Conservation (phyloP, 64 coral and sea anemone species). For the Montipora efflorescens region DNA sequence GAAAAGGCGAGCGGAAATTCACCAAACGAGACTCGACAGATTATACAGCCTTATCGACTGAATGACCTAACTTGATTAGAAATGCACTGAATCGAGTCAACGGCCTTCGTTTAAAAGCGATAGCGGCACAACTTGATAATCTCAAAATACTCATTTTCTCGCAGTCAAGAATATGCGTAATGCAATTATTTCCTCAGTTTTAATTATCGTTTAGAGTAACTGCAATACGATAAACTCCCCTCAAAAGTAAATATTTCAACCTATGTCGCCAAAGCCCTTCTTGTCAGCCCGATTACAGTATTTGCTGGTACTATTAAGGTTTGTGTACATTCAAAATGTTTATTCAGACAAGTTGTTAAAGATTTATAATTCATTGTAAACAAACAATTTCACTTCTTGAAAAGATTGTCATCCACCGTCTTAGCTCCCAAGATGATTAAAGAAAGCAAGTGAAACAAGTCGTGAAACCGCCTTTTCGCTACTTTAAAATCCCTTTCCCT, state of each 20-base stretch:
- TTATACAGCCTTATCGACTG: not conserved
- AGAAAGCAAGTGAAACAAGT: too few species aligned
- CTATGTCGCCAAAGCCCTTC: slow-evolving; percentile 65
- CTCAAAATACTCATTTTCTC: slow-evolving; percentile 41
- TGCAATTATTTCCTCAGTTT: slow-evolving; percentile 84
- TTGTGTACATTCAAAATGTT: slow-evolving; percentile 88
- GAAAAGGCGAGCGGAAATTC: slow-evolving; percentile 19
- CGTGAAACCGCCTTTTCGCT: not conserved
- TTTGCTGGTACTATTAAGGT: slow-evolving; percentile 80
- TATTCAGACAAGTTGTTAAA: slow-evolving; percentile 90
- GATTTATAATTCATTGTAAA: slow-evolving; percentile 99
- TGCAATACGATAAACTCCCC: slow-evolving; percentile 76
- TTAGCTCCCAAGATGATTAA: slow-evolving; percentile 43
- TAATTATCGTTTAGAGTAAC: slow-evolving; percentile 98
- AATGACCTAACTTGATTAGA: slow-evolving; percentile 21
- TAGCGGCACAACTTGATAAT: slow-evolving; percentile 62
- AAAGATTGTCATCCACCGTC: slow-evolving; percentile 18
- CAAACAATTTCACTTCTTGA: slow-evolving; percentile 73
- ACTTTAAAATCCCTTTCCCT: not conserved
- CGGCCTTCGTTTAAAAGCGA: slow-evolving; percentile 13
- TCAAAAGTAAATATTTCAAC: slow-evolving; percentile 86
- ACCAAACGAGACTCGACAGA: slow-evolving; percentile 1
- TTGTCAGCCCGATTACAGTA: slow-evolving; percentile 41
- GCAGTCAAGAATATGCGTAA: slow-evolving; percentile 59
- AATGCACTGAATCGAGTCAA: slow-evolving; percentile 40